These are phyloP conservation scores for Drosophila guanche DNA, from an alignment of 1,140 invertebrate species.

Conservation along the genomic window DNA sequence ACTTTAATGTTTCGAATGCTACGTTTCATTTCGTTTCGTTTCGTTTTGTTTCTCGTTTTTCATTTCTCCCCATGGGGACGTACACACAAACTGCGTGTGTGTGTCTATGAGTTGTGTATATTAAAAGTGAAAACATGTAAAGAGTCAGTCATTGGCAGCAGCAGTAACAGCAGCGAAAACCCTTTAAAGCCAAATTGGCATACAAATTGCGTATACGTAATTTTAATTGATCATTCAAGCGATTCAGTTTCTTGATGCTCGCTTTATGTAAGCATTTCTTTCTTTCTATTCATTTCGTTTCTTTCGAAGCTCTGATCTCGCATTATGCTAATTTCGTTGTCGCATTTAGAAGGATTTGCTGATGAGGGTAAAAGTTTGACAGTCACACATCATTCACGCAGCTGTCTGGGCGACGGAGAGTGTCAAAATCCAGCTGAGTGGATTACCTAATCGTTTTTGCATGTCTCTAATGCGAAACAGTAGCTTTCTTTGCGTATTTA, in stretches of 20 bases:
- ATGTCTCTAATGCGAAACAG: too few species aligned
- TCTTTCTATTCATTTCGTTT: constrained; percentile 1
- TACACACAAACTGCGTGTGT: not conserved
- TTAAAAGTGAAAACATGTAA: constrained; percentile 80
- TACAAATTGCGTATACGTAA: constrained; percentile 69
- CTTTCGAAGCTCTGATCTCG: constrained; percentile 21
- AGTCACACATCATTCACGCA: constrained; percentile 8
- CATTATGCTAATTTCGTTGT: constrained; percentile 47
- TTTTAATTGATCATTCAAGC: constrained; percentile 76
- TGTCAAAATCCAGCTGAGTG: too few species aligned
- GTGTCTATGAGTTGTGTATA: constrained; percentile 46
- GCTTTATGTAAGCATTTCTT: constrained; percentile 54
- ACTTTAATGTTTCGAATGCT: constrained; percentile 76
- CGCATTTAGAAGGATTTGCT: constrained; percentile 56
- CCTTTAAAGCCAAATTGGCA: constrained; percentile 53
- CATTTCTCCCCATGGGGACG: constrained; percentile 42
- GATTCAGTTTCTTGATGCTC: constrained; percentile 50
- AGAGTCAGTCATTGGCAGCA: constrained; percentile 56
- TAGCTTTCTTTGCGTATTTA: too few species aligned
- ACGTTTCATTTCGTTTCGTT: constrained; percentile 37
- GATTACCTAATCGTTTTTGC: too few species aligned
- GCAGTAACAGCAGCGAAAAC: constrained; percentile 31
- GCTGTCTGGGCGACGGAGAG: constrained; percentile 1
- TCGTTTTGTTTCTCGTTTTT: constrained; percentile 40
- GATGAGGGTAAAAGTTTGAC: constrained; percentile 41